Conservation (phyloP, 2,113 vertebrate genomes). For the Antechinus stuartii region DNA sequence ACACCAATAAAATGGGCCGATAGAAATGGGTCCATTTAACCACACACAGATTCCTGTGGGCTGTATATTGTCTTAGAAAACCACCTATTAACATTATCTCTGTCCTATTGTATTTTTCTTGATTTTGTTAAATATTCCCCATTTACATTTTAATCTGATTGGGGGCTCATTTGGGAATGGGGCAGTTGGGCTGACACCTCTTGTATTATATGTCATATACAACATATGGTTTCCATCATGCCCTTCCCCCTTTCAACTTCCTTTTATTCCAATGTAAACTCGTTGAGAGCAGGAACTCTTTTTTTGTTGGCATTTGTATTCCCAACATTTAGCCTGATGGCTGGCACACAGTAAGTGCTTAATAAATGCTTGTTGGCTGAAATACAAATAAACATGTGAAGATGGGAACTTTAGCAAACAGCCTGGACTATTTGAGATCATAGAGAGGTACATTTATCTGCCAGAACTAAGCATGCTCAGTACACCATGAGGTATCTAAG, state of each 20-base stretch:
- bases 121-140: neutral
- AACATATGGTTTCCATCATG: neutral
- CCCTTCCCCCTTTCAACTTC: neutral
- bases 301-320: neutral
- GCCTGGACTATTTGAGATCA: neutral
- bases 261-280: neutral
- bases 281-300: no score
- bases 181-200: neutral
- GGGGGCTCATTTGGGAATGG: neutral
- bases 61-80: neutral
- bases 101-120: neutral
- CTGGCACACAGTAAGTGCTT: neutral
- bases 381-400: no score
- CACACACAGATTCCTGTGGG: neutral
- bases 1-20: neutral
- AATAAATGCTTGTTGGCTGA: neutral
- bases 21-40: neutral
- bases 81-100: neutral
- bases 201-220: neutral
- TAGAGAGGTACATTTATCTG: neutral
- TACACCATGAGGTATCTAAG: neutral
- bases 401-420: neutral
- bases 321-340: neutral
- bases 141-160: neutral
- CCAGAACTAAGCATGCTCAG: neutral